Conservation (phyloP, 2,113 vertebrate species). For the Shinisaurus crocodilurus region DNA sequence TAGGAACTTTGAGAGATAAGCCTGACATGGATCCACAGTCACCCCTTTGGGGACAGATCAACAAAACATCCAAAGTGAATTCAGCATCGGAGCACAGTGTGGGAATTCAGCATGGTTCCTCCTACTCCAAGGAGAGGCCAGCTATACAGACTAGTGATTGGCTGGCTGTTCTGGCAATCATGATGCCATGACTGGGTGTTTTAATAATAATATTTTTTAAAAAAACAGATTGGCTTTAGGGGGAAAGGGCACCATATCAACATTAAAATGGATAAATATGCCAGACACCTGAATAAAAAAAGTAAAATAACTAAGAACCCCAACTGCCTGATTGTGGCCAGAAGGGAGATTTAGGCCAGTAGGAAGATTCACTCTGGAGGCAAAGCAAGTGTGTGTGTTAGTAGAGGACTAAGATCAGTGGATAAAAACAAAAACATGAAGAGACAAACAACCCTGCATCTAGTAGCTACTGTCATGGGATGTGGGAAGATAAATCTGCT, state of each 20-base stretch:
- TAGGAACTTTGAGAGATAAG: too few relatives aligned
- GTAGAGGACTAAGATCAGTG: not conserved
- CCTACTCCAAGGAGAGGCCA: not conserved
- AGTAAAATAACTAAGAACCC: not conserved
- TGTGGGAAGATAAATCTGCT: not conserved
- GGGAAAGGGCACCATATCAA: not conserved
- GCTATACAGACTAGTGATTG: not conserved
- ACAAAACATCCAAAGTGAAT: not conserved
- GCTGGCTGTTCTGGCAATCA: not conserved
- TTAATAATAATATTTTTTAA: too few relatives aligned
- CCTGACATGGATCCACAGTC: too few relatives aligned
- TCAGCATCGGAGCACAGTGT: not conserved
- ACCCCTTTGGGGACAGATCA: too few relatives aligned
- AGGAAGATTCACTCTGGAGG: not conserved
- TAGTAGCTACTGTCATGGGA: not conserved
- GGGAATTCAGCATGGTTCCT: too few relatives aligned
- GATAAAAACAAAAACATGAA: not conserved
- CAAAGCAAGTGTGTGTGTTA: not conserved
- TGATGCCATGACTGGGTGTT: not conserved
- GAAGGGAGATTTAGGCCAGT: too few relatives aligned
- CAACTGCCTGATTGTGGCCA: not conserved
- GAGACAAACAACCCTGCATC: too few relatives aligned
- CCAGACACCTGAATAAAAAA: not conserved
- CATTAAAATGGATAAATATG: not conserved
- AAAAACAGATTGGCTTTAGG: not conserved